Evolutionary conservation across 2,888 invertebrate species (phyloP).

Genomic region (Salticus scenicus): DNA sequence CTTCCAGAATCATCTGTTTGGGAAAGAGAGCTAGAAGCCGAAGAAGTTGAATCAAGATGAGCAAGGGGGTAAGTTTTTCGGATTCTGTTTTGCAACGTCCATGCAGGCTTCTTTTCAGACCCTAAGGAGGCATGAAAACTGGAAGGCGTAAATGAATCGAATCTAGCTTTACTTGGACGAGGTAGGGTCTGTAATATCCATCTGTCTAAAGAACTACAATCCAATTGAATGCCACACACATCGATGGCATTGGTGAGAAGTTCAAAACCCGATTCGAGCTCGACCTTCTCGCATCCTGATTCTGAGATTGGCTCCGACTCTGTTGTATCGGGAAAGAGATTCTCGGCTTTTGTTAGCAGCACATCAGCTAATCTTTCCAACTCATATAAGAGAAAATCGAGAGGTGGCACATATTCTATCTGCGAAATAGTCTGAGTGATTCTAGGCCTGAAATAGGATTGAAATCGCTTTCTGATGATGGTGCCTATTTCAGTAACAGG

Average conservation of each 20-base stretch:
- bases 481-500: slow-evolving; percentile 19
- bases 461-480: slow-evolving; percentile 14
- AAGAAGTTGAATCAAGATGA: slow-evolving; percentile 49
- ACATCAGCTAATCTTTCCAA: slow-evolving; percentile 41
- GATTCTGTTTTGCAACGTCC: slow-evolving; percentile 36
- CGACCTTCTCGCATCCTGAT: not conserved
- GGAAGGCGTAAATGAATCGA: slow-evolving; percentile 13
- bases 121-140: slow-evolving; percentile 50
- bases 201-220: not conserved
- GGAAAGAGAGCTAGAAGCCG: not conserved
- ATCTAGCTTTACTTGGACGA: slow-evolving; percentile 12
- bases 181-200: slow-evolving; percentile 43
- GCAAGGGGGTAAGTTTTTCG: slow-evolving; percentile 54
- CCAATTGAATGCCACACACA: not conserved
- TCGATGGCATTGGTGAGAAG: not conserved
- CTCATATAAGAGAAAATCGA: slow-evolving; percentile 49
- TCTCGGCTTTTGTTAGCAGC: slow-evolving; percentile 26
- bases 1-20: not conserved
- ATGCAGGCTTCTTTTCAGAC: slow-evolving; percentile 38
- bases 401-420: slow-evolving; percentile 30
- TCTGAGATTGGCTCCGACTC: not conserved
- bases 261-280: not conserved
- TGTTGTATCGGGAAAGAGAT: slow-evolving; percentile 24
- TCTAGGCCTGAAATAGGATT: not conserved
- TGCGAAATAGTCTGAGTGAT: slow-evolving; percentile 19